Evolutionary conservation across 2,797 vertebrate genomes (phyloP).

Genomic region (Allobates femoralis): DNA sequence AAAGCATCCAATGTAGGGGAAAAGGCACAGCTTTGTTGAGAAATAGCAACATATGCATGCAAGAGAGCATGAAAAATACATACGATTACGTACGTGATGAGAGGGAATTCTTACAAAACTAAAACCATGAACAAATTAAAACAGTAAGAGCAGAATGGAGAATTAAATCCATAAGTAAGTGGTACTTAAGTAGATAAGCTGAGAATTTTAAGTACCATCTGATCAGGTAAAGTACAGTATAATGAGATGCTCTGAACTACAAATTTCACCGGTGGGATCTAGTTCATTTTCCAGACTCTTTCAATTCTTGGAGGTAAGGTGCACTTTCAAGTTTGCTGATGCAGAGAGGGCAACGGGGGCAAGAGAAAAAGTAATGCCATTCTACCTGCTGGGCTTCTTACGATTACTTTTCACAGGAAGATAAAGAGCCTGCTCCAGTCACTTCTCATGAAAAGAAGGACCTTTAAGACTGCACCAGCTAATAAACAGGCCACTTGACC

Average conservation of each 20-base stretch:
- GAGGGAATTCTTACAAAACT: slow-evolving; percentile 36
- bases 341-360: slow-evolving; percentile 53
- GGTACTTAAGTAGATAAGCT: slow-evolving; percentile 62
- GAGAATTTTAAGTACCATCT: slow-evolving; percentile 60
- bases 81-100: slow-evolving; percentile 10
- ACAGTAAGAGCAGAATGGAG: slow-evolving; percentile 57
- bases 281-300: slow-evolving; percentile 49
- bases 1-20: not conserved
- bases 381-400: slow-evolving; percentile 39
- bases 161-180: slow-evolving; percentile 60
- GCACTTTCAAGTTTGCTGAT: slow-evolving; percentile 56
- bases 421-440: slow-evolving; percentile 24
- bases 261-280: slow-evolving; percentile 58
- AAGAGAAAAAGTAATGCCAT: slow-evolving; percentile 36
- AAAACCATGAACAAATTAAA: slow-evolving; percentile 60
- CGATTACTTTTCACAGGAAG: slow-evolving; percentile 10
- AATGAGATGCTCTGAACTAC: slow-evolving; percentile 58
- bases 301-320: slow-evolving; percentile 52
- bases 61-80: slow-evolving; percentile 18
- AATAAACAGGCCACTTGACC: slow-evolving; percentile 43
- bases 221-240: slow-evolving; percentile 61
- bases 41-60: slow-evolving; percentile 14
- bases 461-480: slow-evolving; percentile 26
- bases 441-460: slow-evolving; percentile 31
- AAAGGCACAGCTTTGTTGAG: slow-evolving; percentile 6